Evolutionary conservation across 1,140 invertebrate genomes (phyloP), one percentile per base, ranked within the genome.

Genomic region (Monochamus saltuarius): DNA sequence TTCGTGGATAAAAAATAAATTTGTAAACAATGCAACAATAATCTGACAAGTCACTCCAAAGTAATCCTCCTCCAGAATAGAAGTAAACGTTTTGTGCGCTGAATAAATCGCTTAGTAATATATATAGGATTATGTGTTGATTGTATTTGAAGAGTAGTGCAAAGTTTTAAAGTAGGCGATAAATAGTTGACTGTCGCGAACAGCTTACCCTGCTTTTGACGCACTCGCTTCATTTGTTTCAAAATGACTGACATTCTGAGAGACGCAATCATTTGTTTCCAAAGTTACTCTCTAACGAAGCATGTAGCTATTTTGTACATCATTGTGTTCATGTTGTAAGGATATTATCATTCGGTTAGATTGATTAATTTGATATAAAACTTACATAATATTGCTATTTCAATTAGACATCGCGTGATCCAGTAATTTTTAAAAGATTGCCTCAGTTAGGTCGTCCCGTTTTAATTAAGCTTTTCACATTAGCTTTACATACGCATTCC

Each of bases 111-210:
- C 22, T 29, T 29, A 29, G 22, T 29, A 29, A 29, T 29, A 29
- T 29, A 6, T 29, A 29, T 29, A 29, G 22, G 43, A 17, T 36
- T 40, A 19, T 19, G 14, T 46, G 42, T 57, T 51, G 43, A 57
- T 57, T 59, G 49, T 64, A 45, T 56, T 59, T 60, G 51, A 17
- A 19, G 46, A 52, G 55, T 59, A 38, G 39, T 54, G 19, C 29
- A 49, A 61, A 61, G 46, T 57, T 62, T 50, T 19, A 49, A 59
- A 62, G 57, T 64, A 38, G 51, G 50, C 46, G 62, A 64, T 60
- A 64, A 64, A 64, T 64, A 64, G 62, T 57, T 60, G 51, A 56
- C 51, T 64, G 62, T 64, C 62, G 57, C 51, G 39, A 60, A 60
- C 62, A 64, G 56, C 56, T 60, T 19, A 55, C 53, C 40, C 51